A percentile compares a stretch with the other conserved stretches of the same genome.
These are phyloP conservation scores for Manis javanica DNA, from an alignment of 2,797 vertebrate species.

Conservation along the genomic window DNA sequence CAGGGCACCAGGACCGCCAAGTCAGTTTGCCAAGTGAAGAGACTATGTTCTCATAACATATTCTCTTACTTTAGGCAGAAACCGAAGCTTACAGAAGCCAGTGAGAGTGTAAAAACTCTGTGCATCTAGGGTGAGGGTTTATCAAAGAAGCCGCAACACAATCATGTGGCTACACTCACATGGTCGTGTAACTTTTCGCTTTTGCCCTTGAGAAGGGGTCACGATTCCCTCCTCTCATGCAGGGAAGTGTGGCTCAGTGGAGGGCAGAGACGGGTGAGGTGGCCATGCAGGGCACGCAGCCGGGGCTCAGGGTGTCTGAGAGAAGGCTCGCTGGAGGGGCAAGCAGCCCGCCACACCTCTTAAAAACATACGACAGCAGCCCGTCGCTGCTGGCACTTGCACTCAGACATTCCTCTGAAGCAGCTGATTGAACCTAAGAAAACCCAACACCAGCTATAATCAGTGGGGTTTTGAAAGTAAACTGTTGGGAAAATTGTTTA, in stretches of 20 bases:
- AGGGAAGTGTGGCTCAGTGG: neutral
- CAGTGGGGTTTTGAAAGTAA: slow-evolving; percentile 79
- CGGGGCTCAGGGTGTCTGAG: neutral
- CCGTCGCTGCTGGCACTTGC: slow-evolving; percentile 70
- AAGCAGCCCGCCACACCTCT: slow-evolving; percentile 75
- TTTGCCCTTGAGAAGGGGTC: neutral
- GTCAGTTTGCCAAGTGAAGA: slow-evolving; percentile 30
- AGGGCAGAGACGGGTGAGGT: neutral
- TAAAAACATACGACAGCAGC: slow-evolving; percentile 50
- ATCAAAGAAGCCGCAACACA: neutral
- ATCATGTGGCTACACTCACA: fast-evolving
- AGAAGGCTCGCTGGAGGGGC: slow-evolving; percentile 56
- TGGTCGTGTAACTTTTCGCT: neutral
- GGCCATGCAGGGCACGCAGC: neutral
- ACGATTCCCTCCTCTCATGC: neutral
- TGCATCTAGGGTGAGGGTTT: neutral
- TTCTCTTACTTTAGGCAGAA: slow-evolving; percentile 34
- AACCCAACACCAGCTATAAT: slow-evolving; percentile 77
- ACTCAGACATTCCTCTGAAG: slow-evolving; percentile 75
- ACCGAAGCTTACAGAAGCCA: slow-evolving; percentile 26
- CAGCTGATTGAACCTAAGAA: slow-evolving; percentile 73
- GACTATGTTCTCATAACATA: slow-evolving; percentile 5
- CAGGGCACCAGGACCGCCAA: neutral
- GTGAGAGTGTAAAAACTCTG: neutral
- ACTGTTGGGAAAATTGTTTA: slow-evolving; percentile 76